phyloP scores from a whole-genome alignment of 2,113 vertebrate species.

The Hepsetus odoe region DNA sequence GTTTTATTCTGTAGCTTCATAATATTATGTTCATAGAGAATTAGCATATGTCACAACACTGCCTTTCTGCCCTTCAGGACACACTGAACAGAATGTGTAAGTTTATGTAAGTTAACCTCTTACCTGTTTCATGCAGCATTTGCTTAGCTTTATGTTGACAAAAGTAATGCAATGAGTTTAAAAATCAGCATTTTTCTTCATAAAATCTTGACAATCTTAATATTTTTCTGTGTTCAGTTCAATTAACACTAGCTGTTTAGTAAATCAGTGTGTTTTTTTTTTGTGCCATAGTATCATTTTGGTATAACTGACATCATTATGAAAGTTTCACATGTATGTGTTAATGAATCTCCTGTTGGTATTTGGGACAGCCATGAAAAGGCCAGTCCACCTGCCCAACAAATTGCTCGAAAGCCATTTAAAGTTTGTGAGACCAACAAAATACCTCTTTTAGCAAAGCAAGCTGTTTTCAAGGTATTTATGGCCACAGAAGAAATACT shows the following conservation, averaged over 20 bases:
- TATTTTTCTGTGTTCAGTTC: neutral
- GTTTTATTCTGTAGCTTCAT: too few species aligned
- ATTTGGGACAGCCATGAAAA: constrained; percentile 42
- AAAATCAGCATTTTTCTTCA: neutral
- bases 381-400: constrained; percentile 54
- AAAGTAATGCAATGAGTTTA: neutral
- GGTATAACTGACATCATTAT: too few species aligned
- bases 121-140: too few species aligned
- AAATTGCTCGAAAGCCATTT: constrained; percentile 28
- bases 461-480: neutral
- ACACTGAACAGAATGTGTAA: too few species aligned
- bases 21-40: too few species aligned
- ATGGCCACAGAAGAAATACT: neutral
- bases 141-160: neutral
- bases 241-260: neutral
- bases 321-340: neutral
- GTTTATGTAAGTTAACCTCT: too few species aligned
- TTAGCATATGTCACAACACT: too few species aligned
- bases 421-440: neutral
- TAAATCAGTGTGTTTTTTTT: too few species aligned
- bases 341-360: constrained; percentile 1
- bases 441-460: neutral
- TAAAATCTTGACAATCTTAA: neutral
- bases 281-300: too few species aligned
- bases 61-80: too few species aligned